Evolutionary conservation across 2,888 invertebrate species (phyloP).

Genomic region (Holacanthella duospinosa): DNA sequence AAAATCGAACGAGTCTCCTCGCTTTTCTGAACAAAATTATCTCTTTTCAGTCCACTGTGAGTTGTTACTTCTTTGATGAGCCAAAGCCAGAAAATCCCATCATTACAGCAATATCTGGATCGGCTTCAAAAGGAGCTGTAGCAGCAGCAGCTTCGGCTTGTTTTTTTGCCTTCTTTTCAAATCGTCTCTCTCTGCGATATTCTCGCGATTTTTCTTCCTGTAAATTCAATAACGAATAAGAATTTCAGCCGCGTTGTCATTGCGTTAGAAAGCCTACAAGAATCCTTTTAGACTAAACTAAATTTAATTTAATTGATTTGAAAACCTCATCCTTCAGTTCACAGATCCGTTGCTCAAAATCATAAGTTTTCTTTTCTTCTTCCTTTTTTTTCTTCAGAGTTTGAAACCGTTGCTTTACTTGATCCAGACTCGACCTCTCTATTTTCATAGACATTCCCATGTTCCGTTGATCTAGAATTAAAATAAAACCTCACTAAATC

Average conservation of each 20-base stretch:
- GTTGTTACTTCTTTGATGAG: conserved; percentile 67
- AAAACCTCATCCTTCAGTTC: conserved; percentile 82
- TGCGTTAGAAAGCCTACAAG: too few relatives aligned
- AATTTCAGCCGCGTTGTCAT: background rate
- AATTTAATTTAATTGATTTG: conserved; percentile 6
- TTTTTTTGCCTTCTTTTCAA: conserved; percentile 76
- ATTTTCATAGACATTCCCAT: conserved; percentile 99
- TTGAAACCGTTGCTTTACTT: conserved; percentile 85
- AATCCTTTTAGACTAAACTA: background rate
- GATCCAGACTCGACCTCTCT: conserved; percentile 84
- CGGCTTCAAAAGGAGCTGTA: conserved; percentile 44
- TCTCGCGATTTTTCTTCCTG: conserved; percentile 84
- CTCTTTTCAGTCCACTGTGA: too few relatives aligned
- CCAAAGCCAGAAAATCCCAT: conserved; percentile 96
- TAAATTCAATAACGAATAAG: conserved; percentile 28
- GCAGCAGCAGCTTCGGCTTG: conserved; percentile 62
- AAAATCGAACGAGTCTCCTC: too few relatives aligned
- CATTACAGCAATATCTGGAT: conserved; percentile 66
- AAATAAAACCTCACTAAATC: conserved; percentile 7
- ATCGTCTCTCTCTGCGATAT: conserved; percentile 72
- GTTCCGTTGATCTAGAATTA: conserved; percentile 71
- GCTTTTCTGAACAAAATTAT: too few relatives aligned
- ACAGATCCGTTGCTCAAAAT: conserved; percentile 75
- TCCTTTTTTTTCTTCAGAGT: conserved; percentile 85
- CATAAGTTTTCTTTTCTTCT: conserved; percentile 92